phyloP scores from a whole-genome alignment of 2,113 vertebrate species.

The Rhineura floridana region DNA sequence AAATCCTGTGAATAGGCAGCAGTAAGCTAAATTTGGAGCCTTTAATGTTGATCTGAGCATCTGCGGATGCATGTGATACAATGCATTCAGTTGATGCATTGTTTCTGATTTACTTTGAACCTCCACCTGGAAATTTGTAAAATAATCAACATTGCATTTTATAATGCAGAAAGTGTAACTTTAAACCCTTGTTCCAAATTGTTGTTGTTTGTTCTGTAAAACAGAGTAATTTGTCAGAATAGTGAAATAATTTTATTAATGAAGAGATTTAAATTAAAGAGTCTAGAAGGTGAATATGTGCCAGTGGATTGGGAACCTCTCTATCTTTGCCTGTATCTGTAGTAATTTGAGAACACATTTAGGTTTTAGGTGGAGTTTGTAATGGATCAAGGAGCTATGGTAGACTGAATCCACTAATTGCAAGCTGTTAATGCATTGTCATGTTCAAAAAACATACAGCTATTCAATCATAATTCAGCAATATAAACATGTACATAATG shows the following conservation, averaged over 20 bases:
- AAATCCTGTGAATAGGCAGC: conserved; percentile 61
- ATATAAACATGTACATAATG: background rate
- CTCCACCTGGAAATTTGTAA: background rate
- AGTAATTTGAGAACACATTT: background rate
- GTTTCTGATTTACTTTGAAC: background rate
- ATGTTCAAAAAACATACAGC: background rate
- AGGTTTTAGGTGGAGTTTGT: background rate
- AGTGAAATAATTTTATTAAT: background rate
- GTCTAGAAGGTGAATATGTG: background rate
- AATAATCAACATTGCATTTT: background rate
- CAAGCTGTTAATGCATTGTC: background rate
- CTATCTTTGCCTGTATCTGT: too few species aligned
- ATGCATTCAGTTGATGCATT: background rate
- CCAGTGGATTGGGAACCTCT: background rate
- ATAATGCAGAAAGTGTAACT: background rate
- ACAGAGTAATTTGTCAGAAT: background rate
- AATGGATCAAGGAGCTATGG: background rate
- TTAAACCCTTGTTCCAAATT: background rate
- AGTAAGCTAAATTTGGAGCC: conserved; percentile 65
- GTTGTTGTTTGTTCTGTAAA: background rate
- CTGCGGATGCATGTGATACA: conserved; percentile 4
- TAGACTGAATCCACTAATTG: background rate
- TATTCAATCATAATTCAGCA: too few species aligned
- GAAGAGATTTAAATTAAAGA: background rate
- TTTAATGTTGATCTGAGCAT: conserved; percentile 55